Base-by-base conservation (phyloP, 2,113 vertebrate genomes). In the Butorides virescens region DNA sequence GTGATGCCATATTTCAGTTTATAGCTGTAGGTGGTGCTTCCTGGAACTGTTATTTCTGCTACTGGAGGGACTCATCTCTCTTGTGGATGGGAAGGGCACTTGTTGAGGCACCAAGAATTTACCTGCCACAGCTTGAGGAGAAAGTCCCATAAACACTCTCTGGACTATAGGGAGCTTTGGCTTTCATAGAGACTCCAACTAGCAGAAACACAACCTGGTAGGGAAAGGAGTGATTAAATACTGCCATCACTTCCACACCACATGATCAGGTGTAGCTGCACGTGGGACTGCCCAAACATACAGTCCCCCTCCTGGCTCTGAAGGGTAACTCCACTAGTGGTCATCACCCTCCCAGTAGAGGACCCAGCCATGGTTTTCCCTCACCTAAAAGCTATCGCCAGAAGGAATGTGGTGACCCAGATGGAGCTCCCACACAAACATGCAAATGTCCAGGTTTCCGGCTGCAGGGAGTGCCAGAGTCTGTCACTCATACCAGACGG, bases 281-380 rank as follows among this genome's bases (percentile, higher is more conserved):
- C 1, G 0, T 10, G n/a, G 59, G 49, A 26, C 46, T 22, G 39
- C 23, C 26, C 14, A 70, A 17, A 8, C 14, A 6, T 2, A 32
- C 29, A 47, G 42, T 44, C 42, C 46, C 46, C 46, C 46, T 19
- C 46, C 46, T 15, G 46, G 46, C 16, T 46, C 46, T 18, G 16
- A 46, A 46, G 7, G 46, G 46, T 19, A 46, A 19, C 46, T 19
- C 18, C 16, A 46, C 18, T 46, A 46, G 17, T 46, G 46, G 7
- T 18, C 46, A 46, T 46, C 16, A 18, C 46, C 46, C 16, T 19
- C 46, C 18, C 46, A 46, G 46, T 8, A 46, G 18, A 46, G 46
- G 46, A 46, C 46, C 16, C 18, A 46, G 46, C 46, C 18, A 19
- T 46, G 46, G 46, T 46, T 46, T 46, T 16, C 46, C 19, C 46